Base-by-base conservation (phyloP, 2,113 vertebrate genomes). In the Bubo scandiacus region DNA sequence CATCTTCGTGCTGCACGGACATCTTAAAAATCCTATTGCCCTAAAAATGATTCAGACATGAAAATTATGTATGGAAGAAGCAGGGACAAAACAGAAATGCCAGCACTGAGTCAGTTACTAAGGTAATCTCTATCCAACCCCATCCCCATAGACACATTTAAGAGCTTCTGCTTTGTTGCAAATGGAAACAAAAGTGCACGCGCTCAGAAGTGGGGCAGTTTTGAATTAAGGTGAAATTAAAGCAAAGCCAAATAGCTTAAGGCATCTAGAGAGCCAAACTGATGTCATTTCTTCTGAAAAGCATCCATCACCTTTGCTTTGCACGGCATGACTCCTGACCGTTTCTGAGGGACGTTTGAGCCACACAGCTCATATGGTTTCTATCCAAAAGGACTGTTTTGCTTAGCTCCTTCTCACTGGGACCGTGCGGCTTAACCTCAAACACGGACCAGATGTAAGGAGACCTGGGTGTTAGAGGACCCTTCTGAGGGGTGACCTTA, bases 1-100 rank as follows among this genome's bases (percentile, higher is more conserved):
- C 0, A 0, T 16, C 61, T 57, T 0, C 26, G 47, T 4, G 11
- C 20, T 36, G 29, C 22, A 7, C 6, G 4, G 7, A 38, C 43
- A 13, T 3, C 45, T 52, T 15, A n/a, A 38, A 32, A 29, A 47
- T 3, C 34, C 19, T 12, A 20, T 8, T 51, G 68, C 43, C 54
- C 55, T 26, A 26, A 61, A 72, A 66, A 10, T 0, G 1, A 42
- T 15, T 6, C 34, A 15, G 25, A 22, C 14, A 7, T 5, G 26
- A 55, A 3, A 57, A 36, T 20, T 18, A 8, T 2, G 59, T 27
- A 4, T 9, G 47, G 59, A n/a, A 29, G 34, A 52, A 40, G 25
- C 30, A n/a, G 45, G 40, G 36, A 49, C 22, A 42, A 29, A 51
- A 12, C 4, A 38, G 12, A 61, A 89, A 32, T 1, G 23, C 7